Base-by-base conservation (phyloP, 2,888 invertebrate species). In the Troides oblongomaculatus region DNA sequence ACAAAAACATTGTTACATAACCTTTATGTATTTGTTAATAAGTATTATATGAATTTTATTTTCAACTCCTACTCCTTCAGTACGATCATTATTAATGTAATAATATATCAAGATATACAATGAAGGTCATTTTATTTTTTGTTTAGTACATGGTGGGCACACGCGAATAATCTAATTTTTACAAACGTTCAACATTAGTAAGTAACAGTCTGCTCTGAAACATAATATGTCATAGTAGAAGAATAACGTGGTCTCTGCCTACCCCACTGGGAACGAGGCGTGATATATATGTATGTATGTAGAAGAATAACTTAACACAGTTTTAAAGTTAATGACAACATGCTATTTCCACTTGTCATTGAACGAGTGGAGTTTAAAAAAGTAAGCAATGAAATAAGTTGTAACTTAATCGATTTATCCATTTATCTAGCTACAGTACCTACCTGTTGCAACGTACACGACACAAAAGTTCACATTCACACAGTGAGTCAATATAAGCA, bases 381-480 rank as follows among this genome's bases (percentile, higher is more conserved):
- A 14, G 4, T 17, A 5, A 30, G 17, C 14, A 50, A 14, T 12
- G 2, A 50, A 50, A 18, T 50, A 50, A 50, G 17, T 18, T 1
- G 50, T 50, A 50, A 50, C 10, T 50, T 50, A 50, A 50, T 50
- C 14, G 50, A 14, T 50, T 50, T 50, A 50, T 50, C 18, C 14
- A 14, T 50, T 50, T 50, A 50, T 50, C 4, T 18, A 17, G 17
- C 50, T 17, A 17, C 17, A 50, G 30, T 56, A 69, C 65, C 58
- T 58, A 69, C 69, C 65, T 65, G 61, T 57, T 60, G 61, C 43
- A 12, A 46, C 30, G 56, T 57, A 57, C 25, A 57, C 62, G 36
- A 17, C 50, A 58, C 62, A 58, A 62, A 69, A 69, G 69, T 65
- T 66, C 65, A 69, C 69, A 69, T 36, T 58, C 65, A 50, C 69